These are phyloP conservation scores for Cranoglanis bouderius DNA, from an alignment of 2,113 vertebrate genomes.

Conservation along the genomic window DNA sequence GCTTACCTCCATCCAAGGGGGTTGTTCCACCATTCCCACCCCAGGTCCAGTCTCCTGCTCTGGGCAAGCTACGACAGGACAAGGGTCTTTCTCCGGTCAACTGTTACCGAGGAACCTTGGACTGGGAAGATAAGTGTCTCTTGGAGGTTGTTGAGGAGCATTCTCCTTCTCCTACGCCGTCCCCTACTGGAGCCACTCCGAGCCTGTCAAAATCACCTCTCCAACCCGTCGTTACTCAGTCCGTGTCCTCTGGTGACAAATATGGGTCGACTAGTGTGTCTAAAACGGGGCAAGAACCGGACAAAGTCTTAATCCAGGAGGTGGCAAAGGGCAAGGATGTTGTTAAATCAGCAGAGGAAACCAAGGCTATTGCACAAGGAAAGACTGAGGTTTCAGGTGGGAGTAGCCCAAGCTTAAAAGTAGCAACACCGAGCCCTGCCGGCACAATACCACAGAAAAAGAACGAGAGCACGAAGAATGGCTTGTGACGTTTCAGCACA, in stretches of 20 bases:
- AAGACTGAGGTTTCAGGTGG: conserved; percentile 62
- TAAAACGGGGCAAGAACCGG: conserved; percentile 72
- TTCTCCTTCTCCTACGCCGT: conserved; percentile 77
- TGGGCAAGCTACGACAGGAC: conserved; percentile 70
- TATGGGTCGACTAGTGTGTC: conserved; percentile 71
- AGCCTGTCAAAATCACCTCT: conserved; percentile 70
- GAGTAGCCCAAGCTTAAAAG: conserved; percentile 48
- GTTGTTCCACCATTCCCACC: conserved; percentile 65
- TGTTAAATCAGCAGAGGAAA: conserved; percentile 64
- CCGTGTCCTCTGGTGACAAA: conserved; percentile 73
- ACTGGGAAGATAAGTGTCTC: conserved; percentile 82
- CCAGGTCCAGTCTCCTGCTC: conserved; percentile 66
- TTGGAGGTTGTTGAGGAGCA: conserved; percentile 86
- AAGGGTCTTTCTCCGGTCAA: conserved; percentile 69
- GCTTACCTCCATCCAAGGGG: conserved; percentile 64
- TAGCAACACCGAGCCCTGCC: conserved; percentile 59
- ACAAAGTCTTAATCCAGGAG: conserved; percentile 71
- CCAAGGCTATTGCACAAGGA: conserved; percentile 59
- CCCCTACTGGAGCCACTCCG: conserved; percentile 70
- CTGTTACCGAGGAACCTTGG: conserved; percentile 75
- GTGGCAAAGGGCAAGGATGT: conserved; percentile 67
- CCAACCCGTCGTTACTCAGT: conserved; percentile 48
- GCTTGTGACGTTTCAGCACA: conserved; percentile 45
- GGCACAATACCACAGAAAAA: conserved; percentile 61
- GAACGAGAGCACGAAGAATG: conserved; percentile 56